phyloP scores from a whole-genome alignment of 2,888 invertebrate genomes.

The Noctuana brunneofusca region DNA sequence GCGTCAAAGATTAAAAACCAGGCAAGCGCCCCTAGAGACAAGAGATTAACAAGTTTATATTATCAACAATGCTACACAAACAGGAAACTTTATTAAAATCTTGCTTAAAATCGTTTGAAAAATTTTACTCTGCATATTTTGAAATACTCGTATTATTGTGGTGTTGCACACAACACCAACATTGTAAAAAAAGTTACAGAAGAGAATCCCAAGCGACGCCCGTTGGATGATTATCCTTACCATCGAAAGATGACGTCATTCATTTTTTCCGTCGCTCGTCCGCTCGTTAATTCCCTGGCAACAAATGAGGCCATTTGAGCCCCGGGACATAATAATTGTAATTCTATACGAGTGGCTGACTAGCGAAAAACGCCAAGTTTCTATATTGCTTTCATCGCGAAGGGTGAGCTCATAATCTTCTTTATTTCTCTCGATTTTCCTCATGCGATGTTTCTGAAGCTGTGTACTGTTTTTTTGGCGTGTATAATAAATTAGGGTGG shows the following conservation, averaged over 20 bases:
- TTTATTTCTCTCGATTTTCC: constrained; percentile 1
- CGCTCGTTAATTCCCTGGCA: constrained; percentile 16
- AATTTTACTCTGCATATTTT: no score
- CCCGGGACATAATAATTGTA: constrained; percentile 24
- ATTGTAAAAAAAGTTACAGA: not conserved
- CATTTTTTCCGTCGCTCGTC: constrained; percentile 15
- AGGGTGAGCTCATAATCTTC: constrained; percentile 14
- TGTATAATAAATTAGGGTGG: not conserved
- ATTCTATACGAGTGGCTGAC: constrained; percentile 25
- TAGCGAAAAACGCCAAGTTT: constrained; percentile 19
- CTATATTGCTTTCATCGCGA: constrained; percentile 11
- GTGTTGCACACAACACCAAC: no score
- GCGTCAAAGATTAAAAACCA: no score
- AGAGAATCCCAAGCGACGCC: not conserved
- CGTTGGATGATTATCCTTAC: not conserved
- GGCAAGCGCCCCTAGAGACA: no score
- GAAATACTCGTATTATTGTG: no score
- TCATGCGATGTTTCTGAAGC: not conserved
- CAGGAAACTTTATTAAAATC: no score
- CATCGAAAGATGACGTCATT: constrained; percentile 15
- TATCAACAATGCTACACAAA: no score
- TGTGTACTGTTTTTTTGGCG: not conserved
- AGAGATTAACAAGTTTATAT: no score
- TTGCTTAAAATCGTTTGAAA: no score
- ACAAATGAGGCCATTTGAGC: constrained; percentile 17